phyloP scores from a whole-genome alignment of 2,888 invertebrate species.

The Phyllotreta striolata region DNA sequence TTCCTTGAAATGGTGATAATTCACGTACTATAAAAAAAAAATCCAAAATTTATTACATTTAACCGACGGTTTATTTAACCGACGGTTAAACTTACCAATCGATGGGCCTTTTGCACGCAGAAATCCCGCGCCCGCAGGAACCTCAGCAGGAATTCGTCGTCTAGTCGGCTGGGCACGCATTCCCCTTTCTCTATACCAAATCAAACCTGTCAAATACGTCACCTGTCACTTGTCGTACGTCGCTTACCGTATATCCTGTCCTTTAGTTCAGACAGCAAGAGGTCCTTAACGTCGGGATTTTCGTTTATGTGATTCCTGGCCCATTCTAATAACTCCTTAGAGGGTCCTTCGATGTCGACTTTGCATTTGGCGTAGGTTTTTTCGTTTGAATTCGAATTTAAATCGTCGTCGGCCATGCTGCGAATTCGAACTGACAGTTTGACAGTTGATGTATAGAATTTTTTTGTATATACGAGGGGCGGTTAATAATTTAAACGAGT shows the following conservation, averaged over 20 bases:
- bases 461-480: neutral
- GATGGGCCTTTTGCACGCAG: conserved; percentile 73
- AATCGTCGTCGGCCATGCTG: conserved; percentile 18
- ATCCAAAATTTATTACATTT: conserved; percentile 4
- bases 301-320: conserved; percentile 46
- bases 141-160: conserved; percentile 74
- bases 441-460: neutral
- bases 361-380: conserved; percentile 63
- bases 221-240: neutral
- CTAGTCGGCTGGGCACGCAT: conserved; percentile 74
- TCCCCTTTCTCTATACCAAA: conserved; percentile 75
- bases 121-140: conserved; percentile 78
- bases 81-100: conserved; percentile 67
- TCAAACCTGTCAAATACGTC: conserved; percentile 21
- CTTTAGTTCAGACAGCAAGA: conserved; percentile 65
- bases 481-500: neutral
- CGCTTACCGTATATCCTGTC: conserved; percentile 75
- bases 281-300: conserved; percentile 43
- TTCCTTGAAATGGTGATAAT: conserved; percentile 76
- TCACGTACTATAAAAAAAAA: conserved; percentile 70
- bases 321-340: conserved; percentile 58
- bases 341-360: conserved; percentile 69
- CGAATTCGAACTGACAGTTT: neutral
- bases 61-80: neutral
- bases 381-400: conserved; percentile 54